phyloP scores from a whole-genome alignment of 2,797 vertebrate genomes.

The Spheniscus humboldti region DNA sequence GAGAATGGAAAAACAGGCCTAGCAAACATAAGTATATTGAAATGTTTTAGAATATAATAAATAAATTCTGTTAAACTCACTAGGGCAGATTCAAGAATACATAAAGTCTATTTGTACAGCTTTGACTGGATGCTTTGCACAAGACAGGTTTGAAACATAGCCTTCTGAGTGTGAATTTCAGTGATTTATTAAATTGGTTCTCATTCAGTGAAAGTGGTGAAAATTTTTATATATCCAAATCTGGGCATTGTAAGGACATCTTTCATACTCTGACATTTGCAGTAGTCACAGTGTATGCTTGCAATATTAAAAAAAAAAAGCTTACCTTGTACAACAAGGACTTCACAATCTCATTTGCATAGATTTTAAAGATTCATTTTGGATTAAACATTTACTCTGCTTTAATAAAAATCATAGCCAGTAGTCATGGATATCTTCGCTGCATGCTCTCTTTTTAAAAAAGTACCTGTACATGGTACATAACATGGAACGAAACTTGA shows the following conservation, averaged over 20 bases:
- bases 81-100: not conserved
- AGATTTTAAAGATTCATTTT: constrained; percentile 12
- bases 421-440: not conserved
- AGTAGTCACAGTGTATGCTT: not conserved
- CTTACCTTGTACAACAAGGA: not conserved
- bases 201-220: not conserved
- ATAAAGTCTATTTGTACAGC: not conserved
- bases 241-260: not conserved
- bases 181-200: constrained; percentile 53
- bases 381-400: not conserved
- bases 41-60: not conserved
- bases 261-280: not conserved
- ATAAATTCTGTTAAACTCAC: not conserved
- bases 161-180: constrained; percentile 27
- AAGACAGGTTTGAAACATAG: constrained; percentile 10
- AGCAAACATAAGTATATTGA: not conserved
- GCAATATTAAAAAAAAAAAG: not conserved
- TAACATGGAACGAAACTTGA: not conserved
- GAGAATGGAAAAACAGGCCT: not conserved
- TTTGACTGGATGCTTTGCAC: not conserved
- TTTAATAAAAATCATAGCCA: constrained; percentile 8
- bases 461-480: not conserved
- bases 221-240: not conserved
- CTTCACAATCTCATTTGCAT: not conserved
- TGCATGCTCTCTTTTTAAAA: not conserved